Conservation (phyloP, 2,113 vertebrate genomes). For the Trogon melanurus region DNA sequence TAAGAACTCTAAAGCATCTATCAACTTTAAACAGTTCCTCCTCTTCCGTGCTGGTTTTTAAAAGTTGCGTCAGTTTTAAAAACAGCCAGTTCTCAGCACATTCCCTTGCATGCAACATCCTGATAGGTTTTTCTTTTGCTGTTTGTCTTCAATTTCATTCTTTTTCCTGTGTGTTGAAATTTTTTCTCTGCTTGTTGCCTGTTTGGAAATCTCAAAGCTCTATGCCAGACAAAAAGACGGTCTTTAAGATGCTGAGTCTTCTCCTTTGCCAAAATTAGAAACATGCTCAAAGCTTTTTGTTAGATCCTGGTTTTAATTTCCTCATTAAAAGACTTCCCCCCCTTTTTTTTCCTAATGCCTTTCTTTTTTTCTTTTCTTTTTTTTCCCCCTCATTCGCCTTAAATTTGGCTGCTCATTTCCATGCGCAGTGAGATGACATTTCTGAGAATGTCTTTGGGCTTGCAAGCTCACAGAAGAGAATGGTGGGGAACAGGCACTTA, state of each 20-base stretch:
- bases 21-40: conserved; percentile 18
- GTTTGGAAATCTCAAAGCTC: not conserved
- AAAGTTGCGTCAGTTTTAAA: not conserved
- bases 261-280: conserved; percentile 28
- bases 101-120: not conserved
- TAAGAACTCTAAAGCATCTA: conserved; percentile 4
- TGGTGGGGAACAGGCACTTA: not conserved
- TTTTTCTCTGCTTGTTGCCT: not conserved
- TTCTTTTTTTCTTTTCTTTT: not conserved
- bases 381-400: not conserved
- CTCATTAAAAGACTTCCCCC: not conserved
- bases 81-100: not conserved
- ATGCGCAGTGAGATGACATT: not conserved
- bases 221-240: not conserved
- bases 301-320: conserved; percentile 48
- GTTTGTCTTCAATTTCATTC: not conserved
- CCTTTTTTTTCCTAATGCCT: not conserved
- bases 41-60: not conserved
- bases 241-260: not conserved
- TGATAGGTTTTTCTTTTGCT: not conserved
- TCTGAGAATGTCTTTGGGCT: not conserved
- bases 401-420: not conserved
- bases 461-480: not conserved
- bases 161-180: not conserved
- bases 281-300: not conserved